These are phyloP conservation scores for Vireo griseus DNA, from an alignment of 2,797 vertebrate species.

Conservation along the genomic window DNA sequence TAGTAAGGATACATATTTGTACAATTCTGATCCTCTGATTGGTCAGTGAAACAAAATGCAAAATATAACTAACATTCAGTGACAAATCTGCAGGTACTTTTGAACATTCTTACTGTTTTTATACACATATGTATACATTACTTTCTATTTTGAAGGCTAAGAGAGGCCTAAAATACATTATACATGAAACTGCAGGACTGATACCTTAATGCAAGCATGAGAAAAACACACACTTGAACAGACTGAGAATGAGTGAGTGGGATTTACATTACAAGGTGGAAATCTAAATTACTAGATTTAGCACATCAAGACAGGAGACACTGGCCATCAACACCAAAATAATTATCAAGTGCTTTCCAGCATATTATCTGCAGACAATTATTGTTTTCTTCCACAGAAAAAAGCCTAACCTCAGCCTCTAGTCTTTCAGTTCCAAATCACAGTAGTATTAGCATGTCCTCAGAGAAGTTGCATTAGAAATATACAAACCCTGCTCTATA, in stretches of 20 bases:
- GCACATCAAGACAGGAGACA: neutral
- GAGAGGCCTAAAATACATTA: neutral
- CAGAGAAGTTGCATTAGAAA: neutral
- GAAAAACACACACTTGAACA: neutral
- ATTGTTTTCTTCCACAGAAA: neutral
- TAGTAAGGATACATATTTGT: slow-evolving; percentile 80
- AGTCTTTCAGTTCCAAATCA: neutral
- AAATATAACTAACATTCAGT: neutral
- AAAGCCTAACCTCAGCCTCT: neutral
- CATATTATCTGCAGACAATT: neutral
- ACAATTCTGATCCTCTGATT: slow-evolving; percentile 84
- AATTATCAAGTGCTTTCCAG: neutral
- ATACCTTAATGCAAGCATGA: neutral
- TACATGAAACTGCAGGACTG: neutral
- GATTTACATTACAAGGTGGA: neutral
- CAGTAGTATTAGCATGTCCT: neutral
- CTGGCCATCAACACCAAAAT: neutral
- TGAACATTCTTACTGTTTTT: neutral
- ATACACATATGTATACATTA: neutral
- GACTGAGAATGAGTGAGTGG: neutral
- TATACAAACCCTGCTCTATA: neutral
- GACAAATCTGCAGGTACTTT: neutral
- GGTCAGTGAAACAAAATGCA: slow-evolving; percentile 74
- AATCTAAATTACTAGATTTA: neutral
- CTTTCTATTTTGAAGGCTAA: neutral